Evolutionary conservation across 2,113 vertebrate genomes (phyloP), one percentile per base, ranked within the genome.

Genomic region (Perognathus longimembris): DNA sequence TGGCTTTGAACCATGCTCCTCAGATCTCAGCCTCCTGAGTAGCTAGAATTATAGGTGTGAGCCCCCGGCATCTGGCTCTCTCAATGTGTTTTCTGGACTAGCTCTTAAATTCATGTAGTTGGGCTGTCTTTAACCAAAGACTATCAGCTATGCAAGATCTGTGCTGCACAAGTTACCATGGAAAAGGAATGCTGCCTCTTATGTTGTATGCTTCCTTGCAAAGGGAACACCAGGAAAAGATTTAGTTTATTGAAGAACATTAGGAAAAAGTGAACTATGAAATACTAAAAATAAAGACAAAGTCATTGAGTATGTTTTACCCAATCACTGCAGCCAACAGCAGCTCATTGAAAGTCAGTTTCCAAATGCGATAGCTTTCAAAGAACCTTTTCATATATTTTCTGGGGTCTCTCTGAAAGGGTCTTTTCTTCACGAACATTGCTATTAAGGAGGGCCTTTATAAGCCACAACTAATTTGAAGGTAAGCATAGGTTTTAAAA

Each of bases 321-420:
- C 63, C 76, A 3, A 75, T 74, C 0, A 0, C 1, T 54, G 66
- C 7, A 84, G 94, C 89, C 96, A 82, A 84, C 74, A 85, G 17
- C 28, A 91, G 67, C 21, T 84, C 78, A 50, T 42, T 89, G 42
- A 89, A 95, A 93, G 66, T 54, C 66, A 82, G 36, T 69, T 95
- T 89, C 83, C 67, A 83, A 90, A 88, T 66, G 36, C 24, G 82
- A 90, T 81, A n/a, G 34, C 38, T 94, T 94, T 97, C 91, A 97
- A 97, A 96, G 95, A 91, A 89, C 6, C 89, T 94, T 97, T 95
- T 95, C 92, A 94, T 87, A 42, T 71, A 45, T 63, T 85, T 94
- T 61, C 57, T n/a, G 50, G 91, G 21, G 30, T 57, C n/a, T 95
- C 57, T 61, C 78, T 95, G 45, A 92, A 92, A 94, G 93, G 57